phyloP scores from a whole-genome alignment of 1,140 invertebrate genomes.

The Papilio helenus region DNA sequence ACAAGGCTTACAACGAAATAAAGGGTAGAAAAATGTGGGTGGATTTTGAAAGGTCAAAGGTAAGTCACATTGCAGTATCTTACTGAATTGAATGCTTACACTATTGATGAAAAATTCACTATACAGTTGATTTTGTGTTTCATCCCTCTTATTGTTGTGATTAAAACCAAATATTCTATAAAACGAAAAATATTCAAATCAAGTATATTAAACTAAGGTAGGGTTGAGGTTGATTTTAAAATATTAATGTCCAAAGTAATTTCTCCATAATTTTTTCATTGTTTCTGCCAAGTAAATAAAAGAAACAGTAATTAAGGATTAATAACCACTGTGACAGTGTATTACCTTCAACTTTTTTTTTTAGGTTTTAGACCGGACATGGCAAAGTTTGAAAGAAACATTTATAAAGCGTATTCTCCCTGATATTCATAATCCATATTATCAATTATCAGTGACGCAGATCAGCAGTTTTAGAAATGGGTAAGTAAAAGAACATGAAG shows the following conservation, averaged over 20 bases:
- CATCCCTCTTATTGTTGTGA: too few relatives aligned
- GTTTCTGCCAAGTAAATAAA: too few relatives aligned
- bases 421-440: slow-evolving; percentile 79
- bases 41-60: slow-evolving; percentile 65
- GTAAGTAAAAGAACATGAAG: slow-evolving; percentile 54
- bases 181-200: too few relatives aligned
- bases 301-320: too few relatives aligned
- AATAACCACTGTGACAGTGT: too few relatives aligned
- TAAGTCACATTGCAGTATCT: slow-evolving; percentile 46
- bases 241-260: too few relatives aligned
- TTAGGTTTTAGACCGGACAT: slow-evolving; percentile 70
- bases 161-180: too few relatives aligned
- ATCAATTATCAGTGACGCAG: slow-evolving; percentile 62
- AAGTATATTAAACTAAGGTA: too few relatives aligned
- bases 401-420: slow-evolving; percentile 77
- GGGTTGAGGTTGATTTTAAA: too few relatives aligned
- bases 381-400: slow-evolving; percentile 81
- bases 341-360: slow-evolving; percentile 41
- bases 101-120: too few relatives aligned
- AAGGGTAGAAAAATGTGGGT: slow-evolving; percentile 76
- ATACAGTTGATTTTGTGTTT: too few relatives aligned
- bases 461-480: slow-evolving; percentile 70
- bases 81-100: background rate
- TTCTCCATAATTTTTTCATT: too few relatives aligned
- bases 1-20: slow-evolving; percentile 62